Conservation (phyloP, 2,888 invertebrate species). For the Agrypnus murinus region DNA sequence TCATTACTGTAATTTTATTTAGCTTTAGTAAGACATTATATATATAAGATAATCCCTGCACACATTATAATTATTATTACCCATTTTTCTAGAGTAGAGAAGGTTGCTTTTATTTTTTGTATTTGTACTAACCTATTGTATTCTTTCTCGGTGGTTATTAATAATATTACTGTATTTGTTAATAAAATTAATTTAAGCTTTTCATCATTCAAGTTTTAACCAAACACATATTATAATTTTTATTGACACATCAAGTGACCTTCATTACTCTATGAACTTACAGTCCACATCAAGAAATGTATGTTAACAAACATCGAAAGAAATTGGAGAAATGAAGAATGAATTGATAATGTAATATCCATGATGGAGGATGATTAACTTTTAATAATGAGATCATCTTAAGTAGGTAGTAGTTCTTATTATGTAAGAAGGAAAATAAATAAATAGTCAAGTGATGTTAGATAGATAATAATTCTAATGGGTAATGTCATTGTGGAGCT, state of each 20-base stretch:
- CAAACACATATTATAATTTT: background rate
- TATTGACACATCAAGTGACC: background rate
- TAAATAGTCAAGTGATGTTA: too few species aligned
- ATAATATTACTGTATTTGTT: background rate
- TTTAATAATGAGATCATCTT: too few species aligned
- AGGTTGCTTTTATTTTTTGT: slow-evolving; percentile 21
- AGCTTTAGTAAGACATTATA: slow-evolving; percentile 26
- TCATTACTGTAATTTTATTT: slow-evolving; percentile 32
- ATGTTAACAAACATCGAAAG: background rate
- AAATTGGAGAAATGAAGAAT: background rate
- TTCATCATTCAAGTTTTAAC: background rate
- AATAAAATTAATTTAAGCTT: background rate
- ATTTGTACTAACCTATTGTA: background rate
- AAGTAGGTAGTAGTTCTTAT: too few species aligned
- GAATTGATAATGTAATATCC: background rate
- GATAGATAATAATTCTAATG: too few species aligned
- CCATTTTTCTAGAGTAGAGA: slow-evolving; percentile 25
- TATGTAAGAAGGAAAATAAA: too few species aligned
- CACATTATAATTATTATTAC: background rate
- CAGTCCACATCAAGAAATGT: slow-evolving; percentile 8
- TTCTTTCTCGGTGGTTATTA: slow-evolving; percentile 3
- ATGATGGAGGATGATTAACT: too few species aligned
- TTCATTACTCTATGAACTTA: slow-evolving; percentile 14
- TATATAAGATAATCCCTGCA: background rate
- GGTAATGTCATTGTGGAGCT: too few species aligned